Conservation (phyloP, 2,888 invertebrate species). For the Ecdyonurus torrentis region DNA sequence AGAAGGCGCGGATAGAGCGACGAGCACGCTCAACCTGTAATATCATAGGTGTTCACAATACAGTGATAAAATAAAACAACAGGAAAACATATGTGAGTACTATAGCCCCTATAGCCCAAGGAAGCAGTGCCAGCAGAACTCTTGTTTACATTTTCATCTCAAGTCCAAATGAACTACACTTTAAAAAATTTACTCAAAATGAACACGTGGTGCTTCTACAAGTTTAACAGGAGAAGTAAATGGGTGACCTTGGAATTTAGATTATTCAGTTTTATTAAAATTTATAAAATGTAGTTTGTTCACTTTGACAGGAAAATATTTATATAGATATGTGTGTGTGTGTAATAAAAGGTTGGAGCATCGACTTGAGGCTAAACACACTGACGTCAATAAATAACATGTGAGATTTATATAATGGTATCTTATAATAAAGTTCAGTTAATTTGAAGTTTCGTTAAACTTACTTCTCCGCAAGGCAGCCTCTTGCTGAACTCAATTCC, state of each 20-base stretch:
- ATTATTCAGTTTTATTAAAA: too few relatives aligned
- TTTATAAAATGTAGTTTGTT: too few relatives aligned
- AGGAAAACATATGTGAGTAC: background rate
- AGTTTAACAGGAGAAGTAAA: too few relatives aligned
- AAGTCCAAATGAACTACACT: background rate
- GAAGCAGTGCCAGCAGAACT: background rate
- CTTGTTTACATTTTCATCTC: background rate
- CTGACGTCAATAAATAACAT: background rate
- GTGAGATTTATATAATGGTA: background rate
- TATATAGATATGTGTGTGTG: too few relatives aligned
- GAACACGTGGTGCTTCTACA: too few relatives aligned
- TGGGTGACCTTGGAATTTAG: too few relatives aligned
- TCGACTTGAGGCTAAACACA: background rate
- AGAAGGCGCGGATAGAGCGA: slow-evolving; percentile 83
- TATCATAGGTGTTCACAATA: too few relatives aligned
- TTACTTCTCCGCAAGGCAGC: slow-evolving; percentile 89
- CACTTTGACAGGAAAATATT: too few relatives aligned
- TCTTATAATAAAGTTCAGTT: background rate
- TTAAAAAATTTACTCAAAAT: too few relatives aligned
- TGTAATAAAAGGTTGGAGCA: too few relatives aligned
- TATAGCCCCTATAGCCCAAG: too few relatives aligned
- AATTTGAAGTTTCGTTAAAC: slow-evolving; percentile 18
- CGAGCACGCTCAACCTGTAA: slow-evolving; percentile 66
- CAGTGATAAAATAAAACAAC: background rate
- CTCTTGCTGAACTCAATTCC: slow-evolving; percentile 88